Evolutionary conservation across 1,140 invertebrate species (phyloP), one percentile per base, ranked within the genome.

Genomic region (Anagrus nilaparvatae): DNA sequence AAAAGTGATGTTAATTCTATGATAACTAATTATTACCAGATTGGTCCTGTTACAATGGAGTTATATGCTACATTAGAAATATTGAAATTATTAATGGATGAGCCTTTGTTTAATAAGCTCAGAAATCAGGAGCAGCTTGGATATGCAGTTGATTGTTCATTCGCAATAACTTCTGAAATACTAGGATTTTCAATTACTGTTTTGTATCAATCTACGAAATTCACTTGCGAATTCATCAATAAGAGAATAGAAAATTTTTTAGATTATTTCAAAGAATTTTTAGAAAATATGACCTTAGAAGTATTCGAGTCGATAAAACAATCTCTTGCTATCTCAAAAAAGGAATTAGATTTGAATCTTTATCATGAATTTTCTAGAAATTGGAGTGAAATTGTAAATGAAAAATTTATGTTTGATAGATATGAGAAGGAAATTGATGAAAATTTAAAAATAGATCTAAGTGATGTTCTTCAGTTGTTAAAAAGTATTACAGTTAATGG

Each of bases 81-180:
- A 5, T 57, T 94, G 31, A 76, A 79, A 74, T 73, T 81, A 70
- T 60, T 85, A 25, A 82, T 86, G 65, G 79, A 86, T 56, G 90
- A 95, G 63, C 87, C 87, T 1, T 70, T 89, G 31, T 96, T 94
- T 64, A 80, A 93, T 65, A 74, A 76, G 13, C 65, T 96, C 6
- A 70, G 92, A 41, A 94, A 88, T 0, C 80, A 88, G 59, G 87
- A 95, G 62, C 90, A 94, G 59, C 67, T 95, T 8, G 90, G 90
- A 0, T 93, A 93, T 58, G 70, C 78, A 49, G 84, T 92, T 4
- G 78, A 65, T 47, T 79, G 76, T 51, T 65, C 69, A 10, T 56
- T 78, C 25, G 65, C 75, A 6, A 71, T 81, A 42, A 84, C 79
- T 3, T 79, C 72, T 48, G 82, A 82, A 2, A 74, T 87, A 44